Evolutionary conservation across 2,888 invertebrate species (phyloP).

Genomic region (Graphium colonna): DNA sequence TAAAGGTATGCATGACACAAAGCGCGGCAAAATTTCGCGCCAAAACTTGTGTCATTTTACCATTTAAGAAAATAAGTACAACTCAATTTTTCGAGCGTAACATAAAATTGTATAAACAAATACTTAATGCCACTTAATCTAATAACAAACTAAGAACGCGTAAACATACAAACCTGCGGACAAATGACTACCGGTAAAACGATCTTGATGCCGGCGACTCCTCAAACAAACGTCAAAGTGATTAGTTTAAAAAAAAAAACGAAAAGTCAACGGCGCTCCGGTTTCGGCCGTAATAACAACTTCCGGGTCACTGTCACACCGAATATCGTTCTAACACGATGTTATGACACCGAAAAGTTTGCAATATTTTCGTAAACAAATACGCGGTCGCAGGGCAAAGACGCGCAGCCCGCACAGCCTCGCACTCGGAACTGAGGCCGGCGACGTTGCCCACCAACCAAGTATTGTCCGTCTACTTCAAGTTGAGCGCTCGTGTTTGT

Average conservation of each 20-base stretch:
- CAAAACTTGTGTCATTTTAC: no score
- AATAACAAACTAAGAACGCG: no score
- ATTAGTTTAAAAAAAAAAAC: not conserved
- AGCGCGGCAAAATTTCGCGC: no score
- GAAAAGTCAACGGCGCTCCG: no score
- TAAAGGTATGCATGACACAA: no score
- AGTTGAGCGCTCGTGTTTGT: no score
- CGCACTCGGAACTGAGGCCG: slow-evolving; percentile 60
- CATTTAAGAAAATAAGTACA: no score
- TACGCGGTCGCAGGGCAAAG: slow-evolving; percentile 55
- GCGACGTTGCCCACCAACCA: no score
- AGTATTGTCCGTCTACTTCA: no score
- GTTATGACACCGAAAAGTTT: slow-evolving; percentile 48
- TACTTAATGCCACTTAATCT: no score
- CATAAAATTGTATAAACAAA: no score
- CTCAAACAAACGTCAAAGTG: slow-evolving; percentile 15
- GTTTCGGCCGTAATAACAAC: slow-evolving; percentile 28
- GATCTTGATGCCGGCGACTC: slow-evolving; percentile 35
- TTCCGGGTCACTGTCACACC: slow-evolving; percentile 42
- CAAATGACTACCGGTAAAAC: slow-evolving; percentile 52
- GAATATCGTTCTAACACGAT: slow-evolving; percentile 25
- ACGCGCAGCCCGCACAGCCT: slow-evolving; percentile 62
- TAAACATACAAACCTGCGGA: slow-evolving; percentile 60
- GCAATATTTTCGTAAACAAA: slow-evolving; percentile 59
- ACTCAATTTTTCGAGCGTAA: no score